Conservation (phyloP, 2,888 invertebrate genomes). For the Eumacrocentrus americanus region DNA sequence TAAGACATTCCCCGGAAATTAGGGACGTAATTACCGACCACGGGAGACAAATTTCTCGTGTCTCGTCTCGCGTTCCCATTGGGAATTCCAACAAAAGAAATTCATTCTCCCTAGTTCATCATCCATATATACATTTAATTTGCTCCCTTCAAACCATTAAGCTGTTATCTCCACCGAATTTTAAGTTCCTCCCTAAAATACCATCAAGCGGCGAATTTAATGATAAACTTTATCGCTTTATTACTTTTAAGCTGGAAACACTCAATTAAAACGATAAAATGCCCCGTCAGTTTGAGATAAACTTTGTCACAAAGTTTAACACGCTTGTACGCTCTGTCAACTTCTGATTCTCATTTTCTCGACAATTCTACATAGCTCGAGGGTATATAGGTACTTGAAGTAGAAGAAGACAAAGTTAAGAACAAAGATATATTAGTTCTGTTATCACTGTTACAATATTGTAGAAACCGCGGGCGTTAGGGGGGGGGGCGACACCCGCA, state of each 20-base stretch:
- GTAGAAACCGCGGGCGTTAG: neutral
- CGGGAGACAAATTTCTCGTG: slow-evolving; percentile 37
- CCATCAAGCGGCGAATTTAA: neutral
- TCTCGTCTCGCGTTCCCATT: slow-evolving; percentile 17
- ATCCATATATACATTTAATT: slow-evolving; percentile 9
- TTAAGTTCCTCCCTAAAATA: neutral
- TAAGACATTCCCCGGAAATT: slow-evolving; percentile 40
- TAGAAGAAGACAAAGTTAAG: too few relatives aligned
- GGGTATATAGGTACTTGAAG: too few relatives aligned
- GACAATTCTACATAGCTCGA: too few relatives aligned
- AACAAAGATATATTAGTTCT: too few relatives aligned
- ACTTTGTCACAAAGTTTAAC: too few relatives aligned
- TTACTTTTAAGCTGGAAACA: neutral
- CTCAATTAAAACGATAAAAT: too few relatives aligned
- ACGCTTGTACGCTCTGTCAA: too few relatives aligned
- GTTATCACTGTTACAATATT: neutral
- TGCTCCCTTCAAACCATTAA: neutral
- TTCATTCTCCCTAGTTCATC: slow-evolving; percentile 4
- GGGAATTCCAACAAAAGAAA: slow-evolving; percentile 12
- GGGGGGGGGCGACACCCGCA: neutral
- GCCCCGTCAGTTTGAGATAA: too few relatives aligned
- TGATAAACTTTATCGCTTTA: neutral
- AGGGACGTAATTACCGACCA: slow-evolving; percentile 37
- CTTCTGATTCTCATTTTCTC: too few relatives aligned
- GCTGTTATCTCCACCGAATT: neutral